Conservation (phyloP, 2,797 vertebrate species). For the Galagoides demidoff region DNA sequence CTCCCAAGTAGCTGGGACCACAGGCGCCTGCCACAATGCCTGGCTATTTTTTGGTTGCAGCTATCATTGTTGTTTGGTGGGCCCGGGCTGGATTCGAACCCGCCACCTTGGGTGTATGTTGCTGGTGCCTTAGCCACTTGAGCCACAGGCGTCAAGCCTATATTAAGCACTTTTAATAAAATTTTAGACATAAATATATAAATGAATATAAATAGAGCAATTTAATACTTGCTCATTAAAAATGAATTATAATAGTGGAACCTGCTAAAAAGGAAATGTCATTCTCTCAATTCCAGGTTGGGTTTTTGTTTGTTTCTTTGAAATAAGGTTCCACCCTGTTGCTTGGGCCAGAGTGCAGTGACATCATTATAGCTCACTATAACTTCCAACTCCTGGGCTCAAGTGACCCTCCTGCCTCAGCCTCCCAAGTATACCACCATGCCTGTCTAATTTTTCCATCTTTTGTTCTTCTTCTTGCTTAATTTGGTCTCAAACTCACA, state of each 20-base stretch:
- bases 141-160: background rate
- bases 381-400: background rate
- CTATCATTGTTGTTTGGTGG: no score
- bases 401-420: background rate
- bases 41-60: no score
- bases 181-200: constrained; percentile 33
- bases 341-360: background rate
- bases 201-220: constrained; percentile 24
- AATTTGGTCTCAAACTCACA: background rate
- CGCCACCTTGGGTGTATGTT: no score
- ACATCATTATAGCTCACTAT: background rate
- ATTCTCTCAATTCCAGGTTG: background rate
- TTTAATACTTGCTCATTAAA: constrained; percentile 22
- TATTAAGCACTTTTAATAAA: background rate
- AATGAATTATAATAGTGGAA: background rate
- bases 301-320: no score
- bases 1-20: no score
- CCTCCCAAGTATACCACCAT: background rate
- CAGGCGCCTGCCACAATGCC: no score
- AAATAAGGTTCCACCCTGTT: background rate
- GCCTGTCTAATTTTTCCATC: background rate
- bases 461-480: background rate
- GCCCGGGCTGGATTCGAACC: no score
- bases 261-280: background rate
- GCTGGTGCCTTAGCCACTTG: no score